These are phyloP conservation scores for Etheostoma spectabile DNA, from an alignment of 2,113 vertebrate genomes.

Conservation along the genomic window DNA sequence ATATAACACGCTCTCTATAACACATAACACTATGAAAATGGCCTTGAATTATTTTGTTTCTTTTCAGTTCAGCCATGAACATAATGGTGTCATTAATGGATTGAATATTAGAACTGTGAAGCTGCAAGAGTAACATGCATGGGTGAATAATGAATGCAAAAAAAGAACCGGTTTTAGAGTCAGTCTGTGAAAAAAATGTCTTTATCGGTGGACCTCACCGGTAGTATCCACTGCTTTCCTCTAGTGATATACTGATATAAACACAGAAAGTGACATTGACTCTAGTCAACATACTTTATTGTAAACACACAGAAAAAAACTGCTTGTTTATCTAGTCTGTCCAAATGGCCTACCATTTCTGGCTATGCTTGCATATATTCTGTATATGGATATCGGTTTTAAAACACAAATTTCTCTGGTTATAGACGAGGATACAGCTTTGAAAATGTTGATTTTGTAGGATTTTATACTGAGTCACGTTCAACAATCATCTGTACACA, in stretches of 20 bases:
- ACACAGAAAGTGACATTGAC: slow-evolving; percentile 23
- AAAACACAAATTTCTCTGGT: slow-evolving; percentile 57
- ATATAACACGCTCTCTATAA: slow-evolving; percentile 25
- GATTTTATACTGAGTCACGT: slow-evolving; percentile 75
- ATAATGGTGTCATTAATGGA: slow-evolving; percentile 19
- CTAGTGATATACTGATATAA: slow-evolving; percentile 15
- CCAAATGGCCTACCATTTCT: slow-evolving; percentile 43
- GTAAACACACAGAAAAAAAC: slow-evolving; percentile 23
- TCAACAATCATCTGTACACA: slow-evolving; percentile 26
- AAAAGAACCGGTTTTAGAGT: slow-evolving; percentile 18
- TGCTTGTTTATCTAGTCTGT: slow-evolving; percentile 56
- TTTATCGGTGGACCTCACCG: slow-evolving; percentile 9
- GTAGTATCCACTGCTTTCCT: slow-evolving; percentile 13
- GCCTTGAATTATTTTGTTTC: slow-evolving; percentile 54
- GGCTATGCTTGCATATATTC: slow-evolving; percentile 60
- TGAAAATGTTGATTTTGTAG: slow-evolving; percentile 75
- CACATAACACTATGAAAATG: slow-evolving; percentile 35
- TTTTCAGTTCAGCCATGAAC: slow-evolving; percentile 21
- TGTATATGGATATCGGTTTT: slow-evolving; percentile 62
- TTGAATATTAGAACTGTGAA: slow-evolving; percentile 40
- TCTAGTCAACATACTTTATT: slow-evolving; percentile 15
- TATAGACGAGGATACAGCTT: slow-evolving; percentile 54
- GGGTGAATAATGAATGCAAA: slow-evolving; percentile 17
- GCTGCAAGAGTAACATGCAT: slow-evolving; percentile 55
- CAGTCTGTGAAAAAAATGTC: slow-evolving; percentile 13